phyloP scores from a whole-genome alignment of 2,888 invertebrate genomes.

The Ernsta delagoae region DNA sequence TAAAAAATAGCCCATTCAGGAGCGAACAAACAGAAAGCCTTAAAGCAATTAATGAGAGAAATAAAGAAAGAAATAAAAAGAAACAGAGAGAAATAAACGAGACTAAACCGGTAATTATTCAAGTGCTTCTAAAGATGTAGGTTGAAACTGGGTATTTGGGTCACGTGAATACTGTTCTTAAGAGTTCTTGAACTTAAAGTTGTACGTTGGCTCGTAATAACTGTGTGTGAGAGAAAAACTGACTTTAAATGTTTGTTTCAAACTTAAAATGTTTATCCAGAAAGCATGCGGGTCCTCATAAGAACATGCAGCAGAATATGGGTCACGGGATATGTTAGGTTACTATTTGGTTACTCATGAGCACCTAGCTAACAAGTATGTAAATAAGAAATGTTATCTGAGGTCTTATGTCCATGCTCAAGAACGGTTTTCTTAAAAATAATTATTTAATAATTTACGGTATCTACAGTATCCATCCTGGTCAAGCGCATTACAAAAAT shows the following conservation, averaged over 20 bases:
- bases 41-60: slow-evolving; percentile 28
- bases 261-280: background rate
- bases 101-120: slow-evolving; percentile 35
- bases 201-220: background rate
- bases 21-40: slow-evolving; percentile 15
- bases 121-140: slow-evolving; percentile 34
- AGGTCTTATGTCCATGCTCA: too few species aligned
- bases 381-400: too few species aligned
- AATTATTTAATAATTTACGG: too few species aligned
- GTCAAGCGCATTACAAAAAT: too few species aligned
- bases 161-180: slow-evolving; percentile 23
- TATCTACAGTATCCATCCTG: too few species aligned
- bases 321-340: too few species aligned
- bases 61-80: slow-evolving; percentile 29
- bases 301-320: too few species aligned
- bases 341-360: too few species aligned
- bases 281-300: too few species aligned
- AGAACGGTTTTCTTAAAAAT: too few species aligned
- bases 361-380: too few species aligned
- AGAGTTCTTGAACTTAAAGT: slow-evolving; percentile 19
- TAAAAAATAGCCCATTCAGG: slow-evolving; percentile 18
- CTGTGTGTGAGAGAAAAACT: background rate
- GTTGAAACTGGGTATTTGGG: slow-evolving; percentile 31
- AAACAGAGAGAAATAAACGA: slow-evolving; percentile 32
- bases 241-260: background rate